Evolutionary conservation across 1,140 invertebrate species (phyloP), one percentile per base, ranked within the genome.

Genomic region (Ooceraea biroi): DNA sequence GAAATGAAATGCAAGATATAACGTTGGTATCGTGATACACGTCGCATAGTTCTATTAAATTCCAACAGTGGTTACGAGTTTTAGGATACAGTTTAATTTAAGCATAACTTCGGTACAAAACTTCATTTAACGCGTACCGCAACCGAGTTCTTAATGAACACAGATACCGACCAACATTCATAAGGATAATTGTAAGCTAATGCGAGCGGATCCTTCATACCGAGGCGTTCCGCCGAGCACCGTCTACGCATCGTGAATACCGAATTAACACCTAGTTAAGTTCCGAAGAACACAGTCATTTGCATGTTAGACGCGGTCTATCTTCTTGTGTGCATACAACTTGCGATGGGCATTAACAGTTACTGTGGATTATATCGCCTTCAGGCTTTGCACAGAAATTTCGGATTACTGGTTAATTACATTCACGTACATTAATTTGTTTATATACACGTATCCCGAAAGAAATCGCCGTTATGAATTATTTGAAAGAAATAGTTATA

Each of bases 191-290:
- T 60, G 71, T 68, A 60, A 72, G 52, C 19, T 52, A 73, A 22
- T 66, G 72, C 14, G 55, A 44, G 27, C 25, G 68, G 19, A 86
- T 63, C 84, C 46, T 87, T 82, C 78, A 82, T 84, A 66, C 58
- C 78, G 63, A 57, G 55, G 50, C 36, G 48, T 82, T 25, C 22
- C 19, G 50, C 30, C 80, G 5, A 8, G 27, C 50, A 3, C 36
- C 19, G 65, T 55, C 68, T 46, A 71, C 76, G 83, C 74, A 84
- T 85, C 57, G 74, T 88, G 85, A 89, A 90, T 90, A 88, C 84
- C 60, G 27, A 90, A 90, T 90, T 90, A 83, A 78, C 88, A 60
- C 86, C 72, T 80, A 80, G 85, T 84, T 89, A 78, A 84, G 85
- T 84, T 80, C 50, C 61, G 61, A 84, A 61, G 58, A 87, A 87